Evolutionary conservation across 1,140 invertebrate species (phyloP).

Genomic region (Pachypeltis micranthus): DNA sequence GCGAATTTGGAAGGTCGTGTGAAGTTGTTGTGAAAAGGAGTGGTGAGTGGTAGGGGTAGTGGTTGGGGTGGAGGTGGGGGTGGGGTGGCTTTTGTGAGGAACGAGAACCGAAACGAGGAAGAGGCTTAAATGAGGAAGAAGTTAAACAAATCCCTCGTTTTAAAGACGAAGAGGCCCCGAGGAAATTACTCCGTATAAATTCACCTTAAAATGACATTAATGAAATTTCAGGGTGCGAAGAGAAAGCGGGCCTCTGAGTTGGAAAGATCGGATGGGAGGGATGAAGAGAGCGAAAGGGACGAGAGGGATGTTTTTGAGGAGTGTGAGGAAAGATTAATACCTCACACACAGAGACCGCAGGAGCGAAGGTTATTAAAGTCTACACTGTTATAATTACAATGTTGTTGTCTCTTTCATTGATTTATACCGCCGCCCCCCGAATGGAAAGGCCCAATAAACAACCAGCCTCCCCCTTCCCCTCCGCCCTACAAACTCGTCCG

Average conservation of each 20-base stretch:
- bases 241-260: not conserved
- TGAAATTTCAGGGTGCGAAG: constrained; percentile 35
- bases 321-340: constrained; percentile 14
- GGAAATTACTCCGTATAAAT: constrained; percentile 42
- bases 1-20: no score
- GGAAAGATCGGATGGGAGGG: not conserved
- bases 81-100: no score
- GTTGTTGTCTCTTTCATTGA: constrained; percentile 13
- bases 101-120: no score
- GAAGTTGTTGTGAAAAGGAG: no score
- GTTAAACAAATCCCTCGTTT: not conserved
- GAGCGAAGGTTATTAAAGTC: constrained; percentile 19
- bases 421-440: constrained; percentile 6
- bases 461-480: not conserved
- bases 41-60: no score
- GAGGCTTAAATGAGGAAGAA: not conserved
- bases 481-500: not conserved
- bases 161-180: constrained; percentile 14
- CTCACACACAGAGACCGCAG: constrained; percentile 15
- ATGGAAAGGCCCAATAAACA: not conserved
- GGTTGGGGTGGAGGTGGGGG: no score
- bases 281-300: no score
- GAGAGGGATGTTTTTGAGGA: constrained; percentile 14
- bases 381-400: constrained; percentile 14
- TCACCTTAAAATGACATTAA: constrained; percentile 43